Evolutionary conservation across 2,113 vertebrate genomes (phyloP), one percentile per base, ranked within the genome.

Genomic region (Corythaixoides concolor): DNA sequence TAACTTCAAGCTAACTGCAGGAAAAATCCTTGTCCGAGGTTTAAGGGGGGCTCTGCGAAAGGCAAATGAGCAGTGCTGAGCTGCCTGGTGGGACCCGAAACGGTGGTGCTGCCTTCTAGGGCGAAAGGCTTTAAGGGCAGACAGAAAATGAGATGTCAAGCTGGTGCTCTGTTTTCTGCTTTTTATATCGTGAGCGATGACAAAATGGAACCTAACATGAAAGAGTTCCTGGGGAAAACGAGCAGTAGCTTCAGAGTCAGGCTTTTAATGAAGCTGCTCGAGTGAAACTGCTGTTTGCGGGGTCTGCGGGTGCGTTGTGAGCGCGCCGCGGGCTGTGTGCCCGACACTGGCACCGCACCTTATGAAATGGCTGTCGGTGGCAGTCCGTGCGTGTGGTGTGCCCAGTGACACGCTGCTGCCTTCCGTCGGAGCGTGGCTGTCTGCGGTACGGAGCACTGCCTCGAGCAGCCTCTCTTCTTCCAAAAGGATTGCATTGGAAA

Each of bases 11-110:
- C 41, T 85, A 26, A 67, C 30, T 1, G 18, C 15, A 37, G 76
- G 30, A 41, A 22, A 35, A 60, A 49, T 15, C 15, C 0, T 1
- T 5, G 8, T 56, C 28, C 0, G 2, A 24, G 7, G 10, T 22
- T 37, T 13, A 19, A 59, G 23, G 13, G 23, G 39, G 50, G 12
- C n/a, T 81, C 7, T 12, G 15, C 23, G 63, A 39, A 27, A 5
- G 21, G 39, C 24, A 41, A 5, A 5, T 21, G 13, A 17, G 39
- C 10, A 11, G 11, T 47, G 37, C 50, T 10, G 39, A 28, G 58
- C 11, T 4, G 22, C 32, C 43, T 35, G 21, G 35, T 14, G 45
- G 50, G 23, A 33, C 23, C 17, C 28, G 30, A 15, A 11, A 35
- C 12, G 37, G 52, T 41, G 28, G 2, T 47, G 39, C 32, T 24